These are phyloP conservation scores for Parthenolecanium corni DNA, from an alignment of 2,888 invertebrate species.

Conservation along the genomic window DNA sequence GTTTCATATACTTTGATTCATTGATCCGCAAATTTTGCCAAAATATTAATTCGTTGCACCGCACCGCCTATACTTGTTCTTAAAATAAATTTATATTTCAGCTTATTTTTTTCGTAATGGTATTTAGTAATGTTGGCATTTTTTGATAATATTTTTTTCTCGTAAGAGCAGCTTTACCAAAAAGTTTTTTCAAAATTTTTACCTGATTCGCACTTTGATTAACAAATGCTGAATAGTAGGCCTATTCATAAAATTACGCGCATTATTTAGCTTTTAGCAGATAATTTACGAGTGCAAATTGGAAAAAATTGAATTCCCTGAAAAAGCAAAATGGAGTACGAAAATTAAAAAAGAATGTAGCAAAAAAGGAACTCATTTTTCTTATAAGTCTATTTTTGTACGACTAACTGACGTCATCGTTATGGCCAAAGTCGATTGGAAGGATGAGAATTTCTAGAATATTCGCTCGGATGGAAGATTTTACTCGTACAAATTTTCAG, in stretches of 20 bases:
- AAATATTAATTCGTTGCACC: slow-evolving; percentile 23
- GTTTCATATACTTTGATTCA: slow-evolving; percentile 21
- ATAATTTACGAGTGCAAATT: not conserved
- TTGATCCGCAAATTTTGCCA: slow-evolving; percentile 19
- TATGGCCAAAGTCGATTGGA: no score
- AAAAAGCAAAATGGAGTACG: not conserved
- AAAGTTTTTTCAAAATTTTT: slow-evolving; percentile 11
- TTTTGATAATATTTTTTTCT: slow-evolving; percentile 2
- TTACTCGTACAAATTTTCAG: no score
- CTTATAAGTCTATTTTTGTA: no score
- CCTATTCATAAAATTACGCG: slow-evolving; percentile 13
- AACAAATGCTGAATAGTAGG: slow-evolving; percentile 10
- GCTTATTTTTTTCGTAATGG: slow-evolving; percentile 24
- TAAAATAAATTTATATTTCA: slow-evolving; percentile 22
- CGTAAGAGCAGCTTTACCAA: slow-evolving; percentile 25
- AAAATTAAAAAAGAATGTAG: not conserved
- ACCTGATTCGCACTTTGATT: slow-evolving; percentile 16
- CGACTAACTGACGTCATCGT: no score
- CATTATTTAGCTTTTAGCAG: slow-evolving; percentile 21
- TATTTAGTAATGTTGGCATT: slow-evolving; percentile 27
- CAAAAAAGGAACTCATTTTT: not conserved
- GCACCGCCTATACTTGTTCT: slow-evolving; percentile 16
- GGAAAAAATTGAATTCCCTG: not conserved
- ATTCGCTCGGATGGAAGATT: no score
- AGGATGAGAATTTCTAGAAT: no score